phyloP scores from a whole-genome alignment of 2,113 vertebrate genomes.

The Strix uralensis region DNA sequence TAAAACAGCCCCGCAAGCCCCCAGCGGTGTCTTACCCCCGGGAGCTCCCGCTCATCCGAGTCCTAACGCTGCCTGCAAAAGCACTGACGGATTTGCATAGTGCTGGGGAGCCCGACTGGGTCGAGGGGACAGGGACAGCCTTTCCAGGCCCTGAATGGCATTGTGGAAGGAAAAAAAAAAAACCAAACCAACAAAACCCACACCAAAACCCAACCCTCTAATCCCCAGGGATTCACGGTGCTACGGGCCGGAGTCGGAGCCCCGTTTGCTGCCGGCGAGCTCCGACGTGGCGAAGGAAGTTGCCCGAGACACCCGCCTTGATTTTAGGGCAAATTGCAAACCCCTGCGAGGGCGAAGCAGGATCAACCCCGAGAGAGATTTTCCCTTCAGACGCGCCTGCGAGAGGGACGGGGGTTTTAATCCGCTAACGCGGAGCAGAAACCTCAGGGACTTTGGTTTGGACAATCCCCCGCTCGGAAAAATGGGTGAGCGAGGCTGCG shows the following conservation, averaged over 20 bases:
- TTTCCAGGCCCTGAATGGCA: neutral
- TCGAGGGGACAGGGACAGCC: neutral
- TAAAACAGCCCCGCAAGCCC: neutral
- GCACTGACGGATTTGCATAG: neutral
- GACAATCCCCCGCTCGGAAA: neutral
- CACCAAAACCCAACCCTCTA: neutral
- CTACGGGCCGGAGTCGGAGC: neutral
- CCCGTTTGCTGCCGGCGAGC: neutral
- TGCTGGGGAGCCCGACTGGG: neutral
- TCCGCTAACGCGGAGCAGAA: too few species aligned
- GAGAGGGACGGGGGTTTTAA: too few species aligned
- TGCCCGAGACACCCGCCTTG: too few species aligned
- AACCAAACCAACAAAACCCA: neutral
- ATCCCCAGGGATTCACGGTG: neutral
- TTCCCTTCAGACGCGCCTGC: neutral
- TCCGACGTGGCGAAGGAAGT: neutral
- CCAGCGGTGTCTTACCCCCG: neutral
- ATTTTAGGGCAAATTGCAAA: neutral
- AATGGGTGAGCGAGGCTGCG: too few species aligned
- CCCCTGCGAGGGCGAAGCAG: too few species aligned
- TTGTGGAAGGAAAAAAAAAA: neutral
- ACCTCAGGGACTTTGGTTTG: neutral
- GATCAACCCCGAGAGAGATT: neutral
- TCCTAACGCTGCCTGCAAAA: neutral
- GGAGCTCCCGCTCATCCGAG: neutral